Evolutionary conservation across 2,888 invertebrate genomes (phyloP).

Genomic region (Onthophagus sagittarius): DNA sequence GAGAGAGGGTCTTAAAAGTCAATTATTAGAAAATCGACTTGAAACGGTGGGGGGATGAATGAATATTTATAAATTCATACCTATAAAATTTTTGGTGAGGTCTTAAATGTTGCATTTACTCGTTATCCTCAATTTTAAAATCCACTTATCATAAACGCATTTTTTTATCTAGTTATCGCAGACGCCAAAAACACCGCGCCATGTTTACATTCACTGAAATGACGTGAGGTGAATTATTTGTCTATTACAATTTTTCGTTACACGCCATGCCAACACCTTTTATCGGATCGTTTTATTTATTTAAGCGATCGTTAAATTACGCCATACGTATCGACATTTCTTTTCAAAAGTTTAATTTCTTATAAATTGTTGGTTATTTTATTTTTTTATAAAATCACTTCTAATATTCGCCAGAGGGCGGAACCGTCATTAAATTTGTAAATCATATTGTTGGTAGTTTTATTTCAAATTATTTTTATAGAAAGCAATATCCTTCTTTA

Average conservation of each 20-base stretch:
- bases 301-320: neutral
- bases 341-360: neutral
- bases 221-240: conserved; percentile 20
- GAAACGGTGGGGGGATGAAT: neutral
- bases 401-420: no score
- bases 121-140: neutral
- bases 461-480: no score
- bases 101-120: neutral
- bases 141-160: neutral
- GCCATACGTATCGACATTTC: neutral
- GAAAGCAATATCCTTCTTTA: no score
- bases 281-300: neutral
- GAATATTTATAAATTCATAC: neutral
- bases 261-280: neutral
- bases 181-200: conserved; percentile 47
- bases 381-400: neutral
- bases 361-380: neutral
- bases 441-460: no score
- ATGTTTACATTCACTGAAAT: conserved; percentile 41
- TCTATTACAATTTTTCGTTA: neutral
- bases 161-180: neutral
- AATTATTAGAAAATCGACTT: neutral
- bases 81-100: neutral
- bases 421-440: no score
- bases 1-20: neutral